phyloP scores from a whole-genome alignment of 1,140 invertebrate species.

The Lamellibrachia luymesi region DNA sequence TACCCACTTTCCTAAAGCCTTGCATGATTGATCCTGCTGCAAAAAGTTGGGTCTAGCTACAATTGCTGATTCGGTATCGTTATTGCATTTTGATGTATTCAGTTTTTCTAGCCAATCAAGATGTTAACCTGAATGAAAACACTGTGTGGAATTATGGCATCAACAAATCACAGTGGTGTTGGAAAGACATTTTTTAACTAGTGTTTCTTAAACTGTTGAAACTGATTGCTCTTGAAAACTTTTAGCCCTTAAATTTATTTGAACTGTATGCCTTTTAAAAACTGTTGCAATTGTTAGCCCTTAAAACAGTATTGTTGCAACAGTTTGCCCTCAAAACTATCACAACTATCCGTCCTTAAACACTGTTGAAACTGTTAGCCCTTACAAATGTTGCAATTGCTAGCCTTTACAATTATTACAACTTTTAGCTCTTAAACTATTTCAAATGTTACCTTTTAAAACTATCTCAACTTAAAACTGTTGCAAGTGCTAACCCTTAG shows the following conservation, averaged over 20 bases:
- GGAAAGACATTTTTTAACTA: background rate
- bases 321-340: background rate
- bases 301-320: background rate
- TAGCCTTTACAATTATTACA: too few species aligned
- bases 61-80: background rate
- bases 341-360: too few species aligned
- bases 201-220: background rate
- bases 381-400: too few species aligned
- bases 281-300: background rate
- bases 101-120: background rate
- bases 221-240: background rate
- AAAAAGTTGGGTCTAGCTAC: background rate
- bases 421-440: too few species aligned
- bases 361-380: too few species aligned
- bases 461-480: too few species aligned
- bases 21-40: background rate
- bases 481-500: too few species aligned
- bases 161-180: background rate
- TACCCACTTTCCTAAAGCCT: background rate
- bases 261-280: background rate
- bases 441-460: too few species aligned
- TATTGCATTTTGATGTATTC: background rate
- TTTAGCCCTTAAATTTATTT: background rate
- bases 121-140: background rate
- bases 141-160: background rate